Conservation (phyloP, 2,888 invertebrate species). For the Eupithecia vulgata region DNA sequence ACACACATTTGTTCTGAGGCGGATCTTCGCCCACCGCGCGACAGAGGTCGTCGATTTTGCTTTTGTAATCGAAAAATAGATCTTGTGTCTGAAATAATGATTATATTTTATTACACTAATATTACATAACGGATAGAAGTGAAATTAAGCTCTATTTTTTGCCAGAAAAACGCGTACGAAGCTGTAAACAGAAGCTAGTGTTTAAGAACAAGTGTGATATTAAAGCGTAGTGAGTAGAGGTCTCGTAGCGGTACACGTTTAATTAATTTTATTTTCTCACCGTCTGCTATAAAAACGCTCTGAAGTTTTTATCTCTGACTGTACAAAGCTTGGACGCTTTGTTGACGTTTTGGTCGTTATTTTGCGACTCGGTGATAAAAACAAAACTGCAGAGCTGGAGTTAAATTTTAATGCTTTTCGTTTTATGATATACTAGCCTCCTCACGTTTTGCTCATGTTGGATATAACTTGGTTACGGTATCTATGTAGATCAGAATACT, state of each 20-base stretch:
- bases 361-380: constrained; percentile 8
- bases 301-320: background rate
- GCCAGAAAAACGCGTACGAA: background rate
- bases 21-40: too few relatives aligned
- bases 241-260: background rate
- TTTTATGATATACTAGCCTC: constrained; percentile 2
- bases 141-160: background rate
- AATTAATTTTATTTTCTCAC: background rate
- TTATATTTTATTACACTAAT: too few relatives aligned
- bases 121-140: too few relatives aligned
- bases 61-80: too few relatives aligned
- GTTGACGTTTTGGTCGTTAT: constrained; percentile 13
- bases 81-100: too few relatives aligned
- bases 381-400: background rate
- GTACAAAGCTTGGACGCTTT: constrained; percentile 6
- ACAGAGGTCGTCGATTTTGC: too few relatives aligned
- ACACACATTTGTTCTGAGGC: too few relatives aligned
- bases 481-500: background rate
- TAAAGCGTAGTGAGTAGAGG: background rate
- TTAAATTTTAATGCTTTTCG: constrained; percentile 8
- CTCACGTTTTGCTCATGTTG: background rate
- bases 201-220: too few relatives aligned
- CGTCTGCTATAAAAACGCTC: background rate
- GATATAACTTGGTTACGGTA: background rate
- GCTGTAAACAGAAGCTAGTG: background rate